These are phyloP conservation scores for Lordiphosa clarofinis DNA, from an alignment of 1,140 invertebrate genomes.

Conservation along the genomic window DNA sequence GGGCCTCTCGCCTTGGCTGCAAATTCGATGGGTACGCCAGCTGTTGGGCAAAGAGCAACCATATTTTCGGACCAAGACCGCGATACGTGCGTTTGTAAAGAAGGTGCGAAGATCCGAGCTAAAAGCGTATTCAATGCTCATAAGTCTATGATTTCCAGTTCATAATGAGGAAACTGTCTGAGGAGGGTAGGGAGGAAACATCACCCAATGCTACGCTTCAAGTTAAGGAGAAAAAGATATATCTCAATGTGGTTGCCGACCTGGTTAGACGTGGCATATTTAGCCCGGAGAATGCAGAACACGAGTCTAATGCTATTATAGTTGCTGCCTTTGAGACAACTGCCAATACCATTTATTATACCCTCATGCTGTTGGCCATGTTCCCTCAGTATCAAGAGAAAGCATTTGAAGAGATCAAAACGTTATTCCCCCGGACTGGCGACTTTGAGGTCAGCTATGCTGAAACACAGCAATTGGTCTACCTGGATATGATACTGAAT, in stretches of 20 bases:
- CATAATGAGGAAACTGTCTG: conserved; percentile 42
- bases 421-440: conserved; percentile 81
- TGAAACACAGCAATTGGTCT: conserved; percentile 83
- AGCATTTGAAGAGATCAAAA: conserved; percentile 83
- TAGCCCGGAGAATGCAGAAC: conserved; percentile 57
- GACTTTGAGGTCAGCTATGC: conserved; percentile 80
- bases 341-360: conserved; percentile 59
- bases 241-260: conserved; percentile 57
- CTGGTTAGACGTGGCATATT: conserved; percentile 51
- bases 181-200: conserved; percentile 21
- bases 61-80: conserved; percentile 43
- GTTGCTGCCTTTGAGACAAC: conserved; percentile 76
- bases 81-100: conserved; percentile 55
- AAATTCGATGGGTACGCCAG: conserved; percentile 27
- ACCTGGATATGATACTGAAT: conserved; percentile 84
- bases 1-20: conserved; percentile 67
- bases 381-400: conserved; percentile 81
- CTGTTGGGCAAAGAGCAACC: conserved; percentile 41
- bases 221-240: conserved; percentile 52
- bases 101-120: conserved; percentile 23
- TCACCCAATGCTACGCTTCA: not conserved
- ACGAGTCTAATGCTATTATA: conserved; percentile 66
- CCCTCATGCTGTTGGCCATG: conserved; percentile 67
- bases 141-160: conserved; percentile 14
- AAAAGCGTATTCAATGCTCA: not conserved